Conservation (phyloP, 1,140 invertebrate species). For the Bombus confusus region DNA sequence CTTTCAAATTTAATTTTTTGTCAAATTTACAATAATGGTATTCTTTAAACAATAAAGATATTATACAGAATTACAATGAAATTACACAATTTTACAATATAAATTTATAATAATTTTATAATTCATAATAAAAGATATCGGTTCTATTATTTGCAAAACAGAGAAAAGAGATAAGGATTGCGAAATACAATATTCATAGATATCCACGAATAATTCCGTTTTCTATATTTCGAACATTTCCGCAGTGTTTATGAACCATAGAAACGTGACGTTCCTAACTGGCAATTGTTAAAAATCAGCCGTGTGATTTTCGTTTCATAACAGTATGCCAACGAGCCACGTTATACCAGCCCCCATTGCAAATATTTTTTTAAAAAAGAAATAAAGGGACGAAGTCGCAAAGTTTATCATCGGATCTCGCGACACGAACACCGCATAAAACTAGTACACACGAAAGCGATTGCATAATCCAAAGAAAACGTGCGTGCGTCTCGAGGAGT, state of each 20-base stretch:
- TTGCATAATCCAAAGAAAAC: constrained; percentile 70
- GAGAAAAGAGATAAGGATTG: neutral
- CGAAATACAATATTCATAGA: neutral
- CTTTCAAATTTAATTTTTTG: too few species aligned
- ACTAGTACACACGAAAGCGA: constrained; percentile 73
- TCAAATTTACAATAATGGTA: too few species aligned
- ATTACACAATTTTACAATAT: too few species aligned
- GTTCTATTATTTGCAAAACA: neutral
- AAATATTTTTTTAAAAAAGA: constrained; percentile 55
- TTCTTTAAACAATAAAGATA: too few species aligned
- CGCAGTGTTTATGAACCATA: neutral
- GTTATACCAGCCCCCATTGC: neutral
- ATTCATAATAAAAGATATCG: too few species aligned
- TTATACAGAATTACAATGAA: too few species aligned
- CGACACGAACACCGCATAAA: constrained; percentile 70
- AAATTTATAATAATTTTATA: neutral
- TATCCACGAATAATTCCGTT: neutral
- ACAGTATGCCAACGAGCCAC: constrained; percentile 7
- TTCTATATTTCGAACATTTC: neutral
- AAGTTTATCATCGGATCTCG: constrained; percentile 72
- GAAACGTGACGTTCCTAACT: neutral
- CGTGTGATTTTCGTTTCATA: constrained; percentile 18
- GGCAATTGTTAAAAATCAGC: neutral
- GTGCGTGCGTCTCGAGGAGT: constrained; percentile 54
- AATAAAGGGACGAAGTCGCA: constrained; percentile 47